Conservation (phyloP, 2,888 invertebrate genomes). For the Sthenelais limicola region DNA sequence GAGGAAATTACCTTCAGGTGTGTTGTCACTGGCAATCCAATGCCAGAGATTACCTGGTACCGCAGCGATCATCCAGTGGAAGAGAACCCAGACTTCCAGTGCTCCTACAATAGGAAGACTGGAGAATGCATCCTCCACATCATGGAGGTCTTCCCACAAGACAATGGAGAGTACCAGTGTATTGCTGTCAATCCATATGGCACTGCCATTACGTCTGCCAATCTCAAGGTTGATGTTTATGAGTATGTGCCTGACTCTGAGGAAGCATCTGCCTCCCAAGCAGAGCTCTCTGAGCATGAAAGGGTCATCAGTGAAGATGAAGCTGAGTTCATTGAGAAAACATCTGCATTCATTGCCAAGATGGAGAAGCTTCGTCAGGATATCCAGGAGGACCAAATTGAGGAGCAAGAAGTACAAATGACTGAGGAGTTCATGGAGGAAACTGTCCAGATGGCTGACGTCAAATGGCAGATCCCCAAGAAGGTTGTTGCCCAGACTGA, state of each 20-base stretch:
- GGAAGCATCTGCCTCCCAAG: constrained; percentile 77
- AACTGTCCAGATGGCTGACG: constrained; percentile 55
- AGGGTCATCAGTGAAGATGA: constrained; percentile 49
- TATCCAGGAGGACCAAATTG: constrained; percentile 48
- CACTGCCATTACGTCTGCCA: constrained; percentile 86
- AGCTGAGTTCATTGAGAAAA: constrained; percentile 53
- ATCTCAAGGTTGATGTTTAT: constrained; percentile 78
- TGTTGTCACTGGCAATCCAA: constrained; percentile 87
- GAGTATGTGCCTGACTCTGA: constrained; percentile 93
- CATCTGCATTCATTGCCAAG: constrained; percentile 52
- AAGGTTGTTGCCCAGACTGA: constrained; percentile 37
- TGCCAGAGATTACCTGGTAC: constrained; percentile 96
- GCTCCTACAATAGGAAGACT: constrained; percentile 65
- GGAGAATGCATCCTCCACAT: constrained; percentile 85
- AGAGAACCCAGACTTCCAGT: constrained; percentile 59
- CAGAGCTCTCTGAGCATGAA: constrained; percentile 57
- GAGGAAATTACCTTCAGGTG: constrained; percentile 67
- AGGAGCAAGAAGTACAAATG: constrained; percentile 49
- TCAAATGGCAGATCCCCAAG: constrained; percentile 53
- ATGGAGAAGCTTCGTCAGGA: constrained; percentile 53
- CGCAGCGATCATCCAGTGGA: constrained; percentile 79
- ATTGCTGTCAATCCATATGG: constrained; percentile 95
- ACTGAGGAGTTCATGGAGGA: constrained; percentile 52
- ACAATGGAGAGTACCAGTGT: constrained; percentile 96
- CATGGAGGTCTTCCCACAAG: constrained; percentile 95